Percentiles rank a stretch among this genome's conserved stretches.
phyloP scores from a whole-genome alignment of 2,797 vertebrate genomes.

The Eulemur albifrons region DNA sequence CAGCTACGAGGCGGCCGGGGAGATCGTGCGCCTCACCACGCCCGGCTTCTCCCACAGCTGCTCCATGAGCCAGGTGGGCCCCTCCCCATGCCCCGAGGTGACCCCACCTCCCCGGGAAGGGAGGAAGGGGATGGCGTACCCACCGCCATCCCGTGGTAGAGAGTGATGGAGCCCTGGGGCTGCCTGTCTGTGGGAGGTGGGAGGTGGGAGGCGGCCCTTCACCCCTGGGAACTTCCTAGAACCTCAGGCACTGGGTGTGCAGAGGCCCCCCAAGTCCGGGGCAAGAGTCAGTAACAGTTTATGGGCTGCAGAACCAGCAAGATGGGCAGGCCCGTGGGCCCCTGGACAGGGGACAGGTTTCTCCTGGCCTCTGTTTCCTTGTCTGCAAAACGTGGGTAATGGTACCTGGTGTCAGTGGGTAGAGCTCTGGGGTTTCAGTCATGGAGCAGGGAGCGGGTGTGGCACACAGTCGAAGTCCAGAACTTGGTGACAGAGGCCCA shows the following conservation, averaged over 20 bases:
- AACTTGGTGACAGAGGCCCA: not conserved
- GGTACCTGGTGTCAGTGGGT: no score
- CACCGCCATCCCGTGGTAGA: not conserved
- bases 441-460: not conserved
- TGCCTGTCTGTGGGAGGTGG: no score
- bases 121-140: no score
- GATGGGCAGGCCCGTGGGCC: not conserved
- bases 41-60: conserved; percentile 94
- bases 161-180: no score
- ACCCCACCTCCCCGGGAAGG: not conserved
- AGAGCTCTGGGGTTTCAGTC: not conserved
- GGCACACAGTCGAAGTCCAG: not conserved
- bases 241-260: not conserved
- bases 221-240: not conserved
- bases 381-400: not conserved
- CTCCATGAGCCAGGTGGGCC: conserved; percentile 92
- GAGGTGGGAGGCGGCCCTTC: not conserved
- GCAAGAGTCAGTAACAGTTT: not conserved
- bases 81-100: rapidly evolving
- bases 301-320: not conserved
- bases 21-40: conserved; percentile 91
- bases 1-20: conserved; percentile 90
- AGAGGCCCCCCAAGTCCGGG: not conserved
- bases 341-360: not conserved
- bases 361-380: not conserved